Conservation (phyloP, 2,797 vertebrate species). For the Tympanoctomys barrerae region DNA sequence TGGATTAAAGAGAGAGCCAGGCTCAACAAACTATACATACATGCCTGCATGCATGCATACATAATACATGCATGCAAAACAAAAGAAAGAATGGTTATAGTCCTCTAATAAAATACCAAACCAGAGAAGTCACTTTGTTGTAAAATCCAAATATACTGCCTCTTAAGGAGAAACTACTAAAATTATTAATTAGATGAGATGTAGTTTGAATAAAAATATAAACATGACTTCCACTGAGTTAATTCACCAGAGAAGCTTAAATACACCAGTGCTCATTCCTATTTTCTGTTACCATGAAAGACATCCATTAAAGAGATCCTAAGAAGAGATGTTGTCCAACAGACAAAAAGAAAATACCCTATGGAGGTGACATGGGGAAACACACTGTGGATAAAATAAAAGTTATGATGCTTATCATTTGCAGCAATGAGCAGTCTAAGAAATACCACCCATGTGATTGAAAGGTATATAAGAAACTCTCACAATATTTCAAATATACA, state of each 20-base stretch:
- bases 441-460: background rate
- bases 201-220: background rate
- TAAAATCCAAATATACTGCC: background rate
- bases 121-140: conserved; percentile 22
- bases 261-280: background rate
- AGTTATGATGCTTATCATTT: background rate
- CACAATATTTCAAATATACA: conserved; percentile 3
- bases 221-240: background rate
- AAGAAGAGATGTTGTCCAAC: background rate
- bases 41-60: background rate
- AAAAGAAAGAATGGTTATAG: background rate
- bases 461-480: background rate
- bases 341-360: background rate
- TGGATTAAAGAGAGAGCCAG: background rate
- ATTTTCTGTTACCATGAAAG: background rate
- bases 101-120: conserved; percentile 25
- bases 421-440: background rate
- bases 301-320: background rate
- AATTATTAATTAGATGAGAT: conserved; percentile 3
- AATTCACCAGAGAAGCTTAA: conserved; percentile 12
- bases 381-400: background rate
- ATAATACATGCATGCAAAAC: background rate
- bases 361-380: background rate
- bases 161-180: background rate
- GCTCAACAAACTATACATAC: background rate